Percentiles rank a stretch among this genome's conserved stretches.
Conservation (phyloP, 2,797 vertebrate species). For the Carapus acus region DNA sequence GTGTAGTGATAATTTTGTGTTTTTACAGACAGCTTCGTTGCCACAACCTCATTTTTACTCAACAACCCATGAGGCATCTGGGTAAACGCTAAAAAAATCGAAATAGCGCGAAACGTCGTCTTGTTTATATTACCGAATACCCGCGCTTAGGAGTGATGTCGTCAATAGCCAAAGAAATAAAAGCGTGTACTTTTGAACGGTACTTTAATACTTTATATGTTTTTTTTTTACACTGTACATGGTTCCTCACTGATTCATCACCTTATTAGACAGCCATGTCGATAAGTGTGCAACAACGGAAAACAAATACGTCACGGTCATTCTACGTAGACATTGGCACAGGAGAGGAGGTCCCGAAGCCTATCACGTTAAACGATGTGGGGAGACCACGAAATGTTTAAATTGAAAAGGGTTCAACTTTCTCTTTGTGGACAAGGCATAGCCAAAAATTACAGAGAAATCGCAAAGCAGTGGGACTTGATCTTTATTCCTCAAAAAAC, state of each 20-base stretch:
- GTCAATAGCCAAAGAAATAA: background rate
- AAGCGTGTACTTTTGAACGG: background rate
- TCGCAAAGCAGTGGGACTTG: slow-evolving; percentile 22
- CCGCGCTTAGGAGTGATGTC: slow-evolving; percentile 14
- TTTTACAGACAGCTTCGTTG: background rate
- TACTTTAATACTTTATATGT: slow-evolving; percentile 72
- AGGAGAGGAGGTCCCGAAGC: slow-evolving; percentile 64
- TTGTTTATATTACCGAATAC: slow-evolving; percentile 67
- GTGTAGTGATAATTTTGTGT: slow-evolving; percentile 38
- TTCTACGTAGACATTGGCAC: slow-evolving; percentile 71
- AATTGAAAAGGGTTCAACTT: slow-evolving; percentile 35
- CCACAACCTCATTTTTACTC: slow-evolving; percentile 30
- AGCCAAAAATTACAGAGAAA: slow-evolving; percentile 72
- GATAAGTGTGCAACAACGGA: slow-evolving; percentile 73
- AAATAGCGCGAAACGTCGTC: slow-evolving; percentile 71
- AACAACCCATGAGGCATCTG: slow-evolving; percentile 48
- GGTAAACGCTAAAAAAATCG: slow-evolving; percentile 29
- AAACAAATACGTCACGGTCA: slow-evolving; percentile 70
- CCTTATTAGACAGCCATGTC: slow-evolving; percentile 76
- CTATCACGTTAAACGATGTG: slow-evolving; percentile 53
- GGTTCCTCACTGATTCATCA: slow-evolving; percentile 75
- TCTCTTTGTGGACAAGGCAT: slow-evolving; percentile 73
- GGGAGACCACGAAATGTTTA: slow-evolving; percentile 42
- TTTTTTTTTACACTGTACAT: slow-evolving; percentile 83
- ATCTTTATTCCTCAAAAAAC: slow-evolving; percentile 25